A percentile compares a stretch with the other conserved stretches of the same genome.
These are phyloP conservation scores for Microctonus brassicae DNA, from an alignment of 2,888 invertebrate genomes.

Conservation along the genomic window DNA sequence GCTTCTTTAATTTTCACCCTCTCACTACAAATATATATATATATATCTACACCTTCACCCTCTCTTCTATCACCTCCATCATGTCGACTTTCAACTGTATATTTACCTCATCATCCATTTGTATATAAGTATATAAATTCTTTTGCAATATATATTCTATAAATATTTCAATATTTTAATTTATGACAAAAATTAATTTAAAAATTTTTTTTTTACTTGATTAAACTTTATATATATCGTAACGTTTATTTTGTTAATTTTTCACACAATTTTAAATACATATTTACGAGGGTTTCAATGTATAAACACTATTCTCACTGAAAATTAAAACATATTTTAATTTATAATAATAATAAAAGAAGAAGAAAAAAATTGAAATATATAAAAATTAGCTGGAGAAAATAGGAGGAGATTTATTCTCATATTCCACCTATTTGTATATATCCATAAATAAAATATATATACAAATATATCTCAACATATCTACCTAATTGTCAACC, in stretches of 20 bases:
- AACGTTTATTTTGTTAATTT: too few species aligned
- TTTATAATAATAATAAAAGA: conserved; percentile 13
- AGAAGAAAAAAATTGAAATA: conserved; percentile 21
- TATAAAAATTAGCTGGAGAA: neutral
- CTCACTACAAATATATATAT: neutral
- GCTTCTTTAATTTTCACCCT: conserved; percentile 66
- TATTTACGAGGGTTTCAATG: too few species aligned
- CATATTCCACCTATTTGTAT: conserved; percentile 41
- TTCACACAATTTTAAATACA: too few species aligned
- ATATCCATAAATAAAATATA: conserved; percentile 17
- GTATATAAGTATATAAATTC: too few species aligned
- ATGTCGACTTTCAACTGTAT: conserved; percentile 18
- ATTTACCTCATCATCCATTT: too few species aligned
- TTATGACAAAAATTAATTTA: too few species aligned
- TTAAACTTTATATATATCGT: too few species aligned
- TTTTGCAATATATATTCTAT: too few species aligned
- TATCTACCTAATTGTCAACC: conserved; percentile 59
- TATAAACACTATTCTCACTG: too few species aligned
- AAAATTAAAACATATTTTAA: too few species aligned
- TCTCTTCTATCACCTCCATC: neutral
- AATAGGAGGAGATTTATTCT: conserved; percentile 45
- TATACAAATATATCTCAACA: neutral
- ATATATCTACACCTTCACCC: neutral
- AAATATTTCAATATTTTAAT: too few species aligned
- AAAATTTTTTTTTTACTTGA: too few species aligned